Conservation (phyloP, 2,888 invertebrate species). For the Ormyrus pomaceus region DNA sequence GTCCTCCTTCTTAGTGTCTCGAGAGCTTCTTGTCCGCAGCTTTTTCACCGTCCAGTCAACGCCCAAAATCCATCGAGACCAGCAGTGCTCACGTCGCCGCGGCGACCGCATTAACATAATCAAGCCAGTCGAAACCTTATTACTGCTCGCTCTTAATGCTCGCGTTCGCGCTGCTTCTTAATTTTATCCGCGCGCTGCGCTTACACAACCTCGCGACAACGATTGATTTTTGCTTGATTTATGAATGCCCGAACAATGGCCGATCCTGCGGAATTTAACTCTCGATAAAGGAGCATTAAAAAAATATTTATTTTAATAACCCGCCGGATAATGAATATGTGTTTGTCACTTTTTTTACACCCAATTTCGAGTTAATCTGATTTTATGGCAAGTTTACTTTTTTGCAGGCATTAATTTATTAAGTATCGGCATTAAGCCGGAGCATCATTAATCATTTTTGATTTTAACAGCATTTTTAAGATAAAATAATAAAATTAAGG, state of each 20-base stretch:
- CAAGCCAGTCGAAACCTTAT: slow-evolving; percentile 5
- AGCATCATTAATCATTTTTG: slow-evolving; percentile 30
- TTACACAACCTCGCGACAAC: slow-evolving; percentile 11
- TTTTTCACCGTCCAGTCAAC: slow-evolving; percentile 5
- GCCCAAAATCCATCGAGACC: neutral
- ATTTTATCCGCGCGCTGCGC: neutral
- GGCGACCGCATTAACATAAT: slow-evolving; percentile 37
- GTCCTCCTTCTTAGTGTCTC: slow-evolving; percentile 31
- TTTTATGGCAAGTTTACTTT: neutral
- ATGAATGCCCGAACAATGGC: slow-evolving; percentile 13
- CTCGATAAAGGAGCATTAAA: slow-evolving; percentile 15
- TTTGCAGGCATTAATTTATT: neutral
- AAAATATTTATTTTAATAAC: slow-evolving; percentile 45
- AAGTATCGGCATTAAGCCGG: slow-evolving; percentile 10
- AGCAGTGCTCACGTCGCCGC: neutral
- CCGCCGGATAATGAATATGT: neutral
- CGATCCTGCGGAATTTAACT: neutral
- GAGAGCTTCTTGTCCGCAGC: neutral
- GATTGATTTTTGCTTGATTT: slow-evolving; percentile 43
- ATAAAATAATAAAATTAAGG: slow-evolving; percentile 21
- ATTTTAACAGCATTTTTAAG: neutral
- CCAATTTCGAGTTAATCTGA: neutral
- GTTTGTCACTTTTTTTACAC: neutral
- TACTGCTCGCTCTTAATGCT: neutral
- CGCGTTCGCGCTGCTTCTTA: neutral